Evolutionary conservation across 2,888 invertebrate species (phyloP), one percentile per base, ranked within the genome.

Genomic region (Tenodera sinensis): DNA sequence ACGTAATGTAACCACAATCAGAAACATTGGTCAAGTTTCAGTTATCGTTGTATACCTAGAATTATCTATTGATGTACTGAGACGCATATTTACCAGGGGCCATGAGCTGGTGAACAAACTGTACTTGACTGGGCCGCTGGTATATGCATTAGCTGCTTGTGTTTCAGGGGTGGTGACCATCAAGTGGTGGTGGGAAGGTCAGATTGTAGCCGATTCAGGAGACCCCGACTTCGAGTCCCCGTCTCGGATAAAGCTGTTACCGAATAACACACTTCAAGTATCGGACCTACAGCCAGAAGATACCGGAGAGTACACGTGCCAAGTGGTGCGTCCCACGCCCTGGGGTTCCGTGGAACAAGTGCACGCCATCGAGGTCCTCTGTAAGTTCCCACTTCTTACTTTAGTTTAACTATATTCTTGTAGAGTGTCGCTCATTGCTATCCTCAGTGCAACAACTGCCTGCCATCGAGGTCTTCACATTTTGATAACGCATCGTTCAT

Each of bases 311-410:
- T 96, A 96, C 91, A 95, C 95, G 14, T 96, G 96, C 91, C 96
- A 96, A 93, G 96, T 95, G 90, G 92, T 96, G 0, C 93, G 96
- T 28, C 94, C 95, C 0, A 94, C 95, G 54, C 96, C 96, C 2
- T 96, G 96, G 96, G 95, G 95, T 1, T 94, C 95, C 0, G 95
- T 96, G n/a, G 94, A 95, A 83, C 97, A 97, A 93, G 94, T 95
- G 3, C 97, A 97, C 92, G 95, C 96, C 28, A 96, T 97, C 91
- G 96, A 97, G 94, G 97, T 97, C 4, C 95, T 97, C 92, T 96
- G 97, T 96, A 93, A 95, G 96, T 95, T 91, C 9, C 27, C 6
- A 27, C 83, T n/a, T n/a, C n/a, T n/a, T n/a, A n/a, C n/a, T n/a
- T n/a, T n/a, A n/a, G n/a, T n/a, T 34, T 34, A 34, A 2, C 8